Evolutionary conservation across 2,888 invertebrate species (phyloP).

Genomic region (Cotesia congregata): DNA sequence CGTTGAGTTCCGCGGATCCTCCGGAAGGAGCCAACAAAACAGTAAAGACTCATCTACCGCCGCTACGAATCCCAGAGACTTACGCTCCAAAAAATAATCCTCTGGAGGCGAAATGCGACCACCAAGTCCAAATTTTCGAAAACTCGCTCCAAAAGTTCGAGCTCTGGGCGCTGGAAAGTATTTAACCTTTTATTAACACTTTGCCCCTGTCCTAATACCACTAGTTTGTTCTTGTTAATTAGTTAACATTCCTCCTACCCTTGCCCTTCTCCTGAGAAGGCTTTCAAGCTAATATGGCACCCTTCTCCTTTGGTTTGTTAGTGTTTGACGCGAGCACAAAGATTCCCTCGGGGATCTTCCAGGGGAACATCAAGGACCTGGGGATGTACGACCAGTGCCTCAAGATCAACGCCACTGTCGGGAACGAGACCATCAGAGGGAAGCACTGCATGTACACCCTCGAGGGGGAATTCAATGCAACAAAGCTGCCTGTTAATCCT

Average conservation of each 20-base stretch:
- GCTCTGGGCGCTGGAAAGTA: conserved; percentile 41
- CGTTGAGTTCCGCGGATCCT: too few species aligned
- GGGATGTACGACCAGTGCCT: conserved; percentile 71
- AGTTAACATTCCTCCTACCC: too few species aligned
- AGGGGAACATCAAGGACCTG: conserved; percentile 69
- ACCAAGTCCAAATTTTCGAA: conserved; percentile 19
- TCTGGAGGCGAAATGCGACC: conserved; percentile 15
- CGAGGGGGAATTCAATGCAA: conserved; percentile 43
- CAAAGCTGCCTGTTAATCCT: conserved; percentile 44
- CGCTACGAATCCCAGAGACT: too few species aligned
- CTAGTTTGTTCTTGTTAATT: too few species aligned
- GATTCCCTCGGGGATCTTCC: conserved; percentile 69
- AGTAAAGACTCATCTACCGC: too few species aligned
- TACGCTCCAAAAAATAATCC: not conserved
- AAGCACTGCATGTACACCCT: conserved; percentile 66
- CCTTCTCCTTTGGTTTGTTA: not conserved
- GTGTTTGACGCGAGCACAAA: conserved; percentile 72
- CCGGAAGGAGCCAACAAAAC: too few species aligned
- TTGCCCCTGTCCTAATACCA: too few species aligned
- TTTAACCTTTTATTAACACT: too few species aligned
- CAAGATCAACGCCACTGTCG: conserved; percentile 47
- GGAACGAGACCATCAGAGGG: conserved; percentile 63
- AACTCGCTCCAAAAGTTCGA: conserved; percentile 3
- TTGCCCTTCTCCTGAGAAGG: too few species aligned
- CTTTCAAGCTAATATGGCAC: too few species aligned